Base-by-base conservation (phyloP, 2,113 vertebrate species). In the Xyrauchen texanus region DNA sequence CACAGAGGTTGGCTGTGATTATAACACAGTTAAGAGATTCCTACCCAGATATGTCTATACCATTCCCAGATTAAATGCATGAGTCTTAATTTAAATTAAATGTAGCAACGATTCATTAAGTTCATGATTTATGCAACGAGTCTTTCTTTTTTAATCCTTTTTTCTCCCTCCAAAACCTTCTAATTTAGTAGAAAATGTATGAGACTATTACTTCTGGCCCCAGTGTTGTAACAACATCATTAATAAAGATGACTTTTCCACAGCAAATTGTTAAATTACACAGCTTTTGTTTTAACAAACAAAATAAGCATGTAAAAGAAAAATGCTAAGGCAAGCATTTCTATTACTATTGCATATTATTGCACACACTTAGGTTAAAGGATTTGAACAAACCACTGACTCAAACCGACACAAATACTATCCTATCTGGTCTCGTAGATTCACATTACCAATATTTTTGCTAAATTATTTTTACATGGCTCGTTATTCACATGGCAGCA, bases 161-260 rank as follows among this genome's bases (percentile, higher is more conserved):
- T 11, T 51, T 53, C 51, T 68, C 63, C 45, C 45, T 62, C 58
- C 13, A 63, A 69, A 69, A 61, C 34, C 57, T 70, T 57, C 67
- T n/a, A 51, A 78, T 60, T 61, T 51, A 78, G 57, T 8, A 7
- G 60, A 44, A 69, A 61, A 78, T 62, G 45, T 44, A 68, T 51
- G 47, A 68, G 66, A n/a, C 57, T 73, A 60, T 60, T 60, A 62
- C 65, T 62, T 68, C 8, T 51, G 57, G 44, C 67, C 44, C 58
- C 34, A 68, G 66, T 69, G 9, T 71, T 71, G 53, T 73, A 13
- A 73, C 69, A 60, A 72, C 70, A 73, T 73, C 70, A 73, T 73
- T 73, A 73, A 73, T 73, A 47, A 73, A 16, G 70, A 73, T 60
- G 55, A 73, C 44, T 73, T 61, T 61, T 47, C 42, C 44, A 47